Conservation (phyloP, 2,888 invertebrate species). For the Ochropleura leucogaster region DNA sequence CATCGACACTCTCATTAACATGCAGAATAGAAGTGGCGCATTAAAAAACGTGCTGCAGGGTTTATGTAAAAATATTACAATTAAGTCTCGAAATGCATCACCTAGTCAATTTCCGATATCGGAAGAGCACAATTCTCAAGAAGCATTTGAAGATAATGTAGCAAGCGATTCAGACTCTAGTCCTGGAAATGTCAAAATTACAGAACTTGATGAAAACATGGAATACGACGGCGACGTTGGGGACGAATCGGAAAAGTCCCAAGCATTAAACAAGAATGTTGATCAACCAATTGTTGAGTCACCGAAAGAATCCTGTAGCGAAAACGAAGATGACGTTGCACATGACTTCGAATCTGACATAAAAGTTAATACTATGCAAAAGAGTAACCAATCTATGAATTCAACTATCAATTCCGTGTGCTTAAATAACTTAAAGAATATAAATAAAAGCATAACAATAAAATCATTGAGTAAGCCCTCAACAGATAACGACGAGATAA, state of each 20-base stretch:
- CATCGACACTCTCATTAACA: constrained; percentile 39
- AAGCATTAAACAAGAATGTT: constrained; percentile 52
- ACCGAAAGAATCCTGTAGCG: constrained; percentile 75
- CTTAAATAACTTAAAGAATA: constrained; percentile 75
- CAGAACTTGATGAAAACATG: constrained; percentile 74
- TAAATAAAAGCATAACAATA: constrained; percentile 78
- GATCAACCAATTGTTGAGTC: constrained; percentile 75
- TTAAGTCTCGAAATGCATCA: constrained; percentile 79
- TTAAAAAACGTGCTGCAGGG: constrained; percentile 79
- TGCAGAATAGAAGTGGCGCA: constrained; percentile 59
- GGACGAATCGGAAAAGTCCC: constrained; percentile 60
- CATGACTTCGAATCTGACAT: constrained; percentile 75
- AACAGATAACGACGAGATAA: constrained; percentile 45
- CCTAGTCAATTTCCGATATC: constrained; percentile 65
- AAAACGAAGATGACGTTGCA: constrained; percentile 68
- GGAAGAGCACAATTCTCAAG: constrained; percentile 66
- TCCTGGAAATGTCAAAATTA: constrained; percentile 77
- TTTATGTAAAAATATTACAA: constrained; percentile 81
- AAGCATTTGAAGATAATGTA: constrained; percentile 60
- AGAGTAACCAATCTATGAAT: constrained; percentile 58
- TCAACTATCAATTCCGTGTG: constrained; percentile 65
- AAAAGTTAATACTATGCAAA: constrained; percentile 69
- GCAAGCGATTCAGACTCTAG: constrained; percentile 74
- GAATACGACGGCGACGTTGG: constrained; percentile 68
- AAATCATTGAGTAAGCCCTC: constrained; percentile 67